A percentile compares a stretch with the other conserved stretches of the same genome.
phyloP scores from a whole-genome alignment of 2,797 vertebrate species.

The Acanthurus tractus region DNA sequence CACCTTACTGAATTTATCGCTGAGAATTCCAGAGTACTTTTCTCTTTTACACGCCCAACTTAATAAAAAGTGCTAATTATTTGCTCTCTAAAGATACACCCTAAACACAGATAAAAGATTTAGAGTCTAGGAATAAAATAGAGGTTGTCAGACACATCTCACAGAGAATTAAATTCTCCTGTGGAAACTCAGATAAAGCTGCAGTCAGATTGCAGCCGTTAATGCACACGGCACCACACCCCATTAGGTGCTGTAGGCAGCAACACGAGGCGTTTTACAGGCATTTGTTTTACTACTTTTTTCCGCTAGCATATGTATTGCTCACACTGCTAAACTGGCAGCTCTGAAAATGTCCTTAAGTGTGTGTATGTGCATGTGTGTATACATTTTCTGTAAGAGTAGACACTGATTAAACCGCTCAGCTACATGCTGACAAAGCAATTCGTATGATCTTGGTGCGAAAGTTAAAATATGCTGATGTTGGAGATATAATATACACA shows the following conservation, averaged over 20 bases:
- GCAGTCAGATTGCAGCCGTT: conserved; percentile 29
- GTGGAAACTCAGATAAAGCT: conserved; percentile 53
- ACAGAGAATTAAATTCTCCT: conserved; percentile 22
- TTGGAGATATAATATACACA: not conserved
- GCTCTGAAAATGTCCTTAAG: conserved; percentile 10
- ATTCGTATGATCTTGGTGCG: conserved; percentile 13
- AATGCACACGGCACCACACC: conserved; percentile 54
- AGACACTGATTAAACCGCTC: conserved; percentile 51
- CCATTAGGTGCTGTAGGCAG: conserved; percentile 49
- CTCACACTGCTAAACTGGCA: conserved; percentile 55
- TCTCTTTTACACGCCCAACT: not conserved
- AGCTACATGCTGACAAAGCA: conserved; percentile 60
- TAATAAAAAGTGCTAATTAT: not conserved
- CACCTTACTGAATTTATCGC: not conserved
- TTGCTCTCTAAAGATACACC: conserved; percentile 2
- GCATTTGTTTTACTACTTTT: conserved; percentile 72
- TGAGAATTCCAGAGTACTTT: conserved; percentile 16
- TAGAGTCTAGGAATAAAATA: not conserved
- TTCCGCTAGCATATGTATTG: conserved; percentile 64
- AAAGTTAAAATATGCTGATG: not conserved
- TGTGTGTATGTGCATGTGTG: conserved; percentile 15
- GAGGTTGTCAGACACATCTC: conserved; percentile 22
- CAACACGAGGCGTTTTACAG: conserved; percentile 61
- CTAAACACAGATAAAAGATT: not conserved
- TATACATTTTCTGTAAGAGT: conserved; percentile 54